Percentiles rank a stretch among this genome's conserved stretches.
Evolutionary conservation across 1,140 invertebrate species (phyloP).

Genomic region (Sycophila sp.): DNA sequence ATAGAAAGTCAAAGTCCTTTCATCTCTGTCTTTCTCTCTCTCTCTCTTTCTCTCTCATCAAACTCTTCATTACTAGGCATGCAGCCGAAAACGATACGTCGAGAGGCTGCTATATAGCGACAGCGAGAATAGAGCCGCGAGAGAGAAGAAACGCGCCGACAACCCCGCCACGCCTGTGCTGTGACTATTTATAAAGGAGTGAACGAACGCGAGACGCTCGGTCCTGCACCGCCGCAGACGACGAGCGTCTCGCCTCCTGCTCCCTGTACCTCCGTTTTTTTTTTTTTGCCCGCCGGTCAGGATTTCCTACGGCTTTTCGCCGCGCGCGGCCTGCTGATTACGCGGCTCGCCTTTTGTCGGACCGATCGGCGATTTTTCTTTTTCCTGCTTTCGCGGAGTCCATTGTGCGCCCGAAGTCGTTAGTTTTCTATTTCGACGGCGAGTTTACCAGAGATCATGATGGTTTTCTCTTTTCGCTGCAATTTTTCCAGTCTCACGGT

Average conservation of each 20-base stretch:
- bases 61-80: too few relatives aligned
- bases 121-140: not conserved
- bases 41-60: too few relatives aligned
- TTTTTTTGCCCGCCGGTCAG: conserved; percentile 20
- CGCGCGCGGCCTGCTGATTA: too few relatives aligned
- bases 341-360: too few relatives aligned
- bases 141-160: conserved; percentile 38
- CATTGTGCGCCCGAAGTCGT: too few relatives aligned
- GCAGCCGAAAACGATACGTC: conserved; percentile 15
- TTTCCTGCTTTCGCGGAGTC: not conserved
- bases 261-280: not conserved
- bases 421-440: not conserved
- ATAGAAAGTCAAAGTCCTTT: too few relatives aligned
- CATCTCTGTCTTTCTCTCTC: too few relatives aligned
- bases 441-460: too few relatives aligned
- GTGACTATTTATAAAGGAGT: conserved; percentile 59
- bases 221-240: conserved; percentile 34
- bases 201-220: conserved; percentile 56
- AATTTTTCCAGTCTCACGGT: too few relatives aligned
- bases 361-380: not conserved
- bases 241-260: not conserved
- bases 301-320: too few relatives aligned
- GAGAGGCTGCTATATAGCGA: conserved; percentile 17
- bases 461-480: too few relatives aligned
- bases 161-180: conserved; percentile 29